A percentile compares a stretch with the other conserved stretches of the same genome.
These are phyloP conservation scores for Ichneumoninae sp. DNA, from an alignment of 2,888 invertebrate species.

Conservation along the genomic window DNA sequence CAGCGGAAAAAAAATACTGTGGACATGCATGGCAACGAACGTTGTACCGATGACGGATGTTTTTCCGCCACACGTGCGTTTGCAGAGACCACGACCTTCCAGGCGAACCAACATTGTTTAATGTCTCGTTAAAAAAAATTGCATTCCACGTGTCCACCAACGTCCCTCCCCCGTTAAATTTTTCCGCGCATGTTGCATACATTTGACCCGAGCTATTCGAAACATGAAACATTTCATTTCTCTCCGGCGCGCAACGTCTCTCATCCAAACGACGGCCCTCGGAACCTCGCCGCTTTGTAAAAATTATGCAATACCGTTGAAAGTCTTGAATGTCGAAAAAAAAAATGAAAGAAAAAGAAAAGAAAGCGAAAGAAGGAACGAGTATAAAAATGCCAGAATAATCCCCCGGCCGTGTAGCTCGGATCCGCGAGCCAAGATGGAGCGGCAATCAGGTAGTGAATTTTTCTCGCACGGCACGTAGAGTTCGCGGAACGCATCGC, in stretches of 20 bases:
- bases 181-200: background rate
- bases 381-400: conserved; percentile 41
- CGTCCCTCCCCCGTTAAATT: background rate
- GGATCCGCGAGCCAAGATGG: conserved; percentile 46
- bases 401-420: conserved; percentile 4
- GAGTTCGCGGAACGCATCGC: conserved; percentile 59
- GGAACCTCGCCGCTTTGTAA: background rate
- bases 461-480: conserved; percentile 62
- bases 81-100: no score
- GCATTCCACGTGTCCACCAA: background rate
- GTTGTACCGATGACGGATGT: no score
- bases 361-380: background rate
- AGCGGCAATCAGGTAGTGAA: conserved; percentile 52
- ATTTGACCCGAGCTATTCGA: background rate
- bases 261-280: background rate
- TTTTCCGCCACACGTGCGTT: no score
- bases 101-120: no score
- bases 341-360: background rate
- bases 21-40: no score
- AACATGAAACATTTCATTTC: background rate
- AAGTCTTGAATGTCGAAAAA: conserved; percentile 5
- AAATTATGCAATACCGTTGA: conserved; percentile 20
- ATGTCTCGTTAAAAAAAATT: background rate
- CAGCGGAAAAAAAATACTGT: no score
- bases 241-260: background rate